A percentile compares a stretch with the other conserved stretches of the same genome.
These are phyloP conservation scores for Lycopodina hypogea DNA, from an alignment of 37 sponge, comb jelly and placozoan species.

Conservation along the genomic window DNA sequence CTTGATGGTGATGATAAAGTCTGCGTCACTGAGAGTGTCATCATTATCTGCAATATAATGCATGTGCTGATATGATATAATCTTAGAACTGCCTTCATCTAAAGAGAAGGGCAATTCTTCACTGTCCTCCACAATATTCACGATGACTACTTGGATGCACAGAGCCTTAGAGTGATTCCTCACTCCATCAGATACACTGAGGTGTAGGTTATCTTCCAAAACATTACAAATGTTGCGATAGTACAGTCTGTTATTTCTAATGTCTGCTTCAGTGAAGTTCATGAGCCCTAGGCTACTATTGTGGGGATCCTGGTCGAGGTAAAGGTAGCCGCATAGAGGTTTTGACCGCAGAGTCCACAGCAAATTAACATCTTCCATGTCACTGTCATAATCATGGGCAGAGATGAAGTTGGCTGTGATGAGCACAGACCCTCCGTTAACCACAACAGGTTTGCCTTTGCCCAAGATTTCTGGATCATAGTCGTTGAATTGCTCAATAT, in stretches of 20 bases:
- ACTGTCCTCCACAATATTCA: not conserved
- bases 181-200: constrained; percentile 9
- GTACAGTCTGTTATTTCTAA: constrained; percentile 19
- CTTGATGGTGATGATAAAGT: constrained; percentile 20
- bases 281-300: not conserved
- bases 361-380: constrained; percentile 5
- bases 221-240: constrained; percentile 5
- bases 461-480: constrained; percentile 9
- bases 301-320: not conserved
- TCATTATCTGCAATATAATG: constrained; percentile 21
- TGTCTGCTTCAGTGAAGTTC: constrained; percentile 15
- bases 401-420: not conserved
- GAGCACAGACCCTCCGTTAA: constrained; percentile 11
- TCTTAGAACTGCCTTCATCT: constrained; percentile 17
- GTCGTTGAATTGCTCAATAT: constrained; percentile 44
- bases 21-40: not conserved
- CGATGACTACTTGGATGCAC: not conserved
- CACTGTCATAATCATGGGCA: constrained; percentile 37
- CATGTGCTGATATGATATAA: constrained; percentile 21
- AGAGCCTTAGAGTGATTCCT: too few species aligned
- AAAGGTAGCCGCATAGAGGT: constrained; percentile 26
- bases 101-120: constrained; percentile 11
- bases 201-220: not conserved
- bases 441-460: not conserved
- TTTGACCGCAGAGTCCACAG: not conserved